Base-by-base conservation (phyloP, 2,888 invertebrate genomes). In the Andrena hattorfiana region DNA sequence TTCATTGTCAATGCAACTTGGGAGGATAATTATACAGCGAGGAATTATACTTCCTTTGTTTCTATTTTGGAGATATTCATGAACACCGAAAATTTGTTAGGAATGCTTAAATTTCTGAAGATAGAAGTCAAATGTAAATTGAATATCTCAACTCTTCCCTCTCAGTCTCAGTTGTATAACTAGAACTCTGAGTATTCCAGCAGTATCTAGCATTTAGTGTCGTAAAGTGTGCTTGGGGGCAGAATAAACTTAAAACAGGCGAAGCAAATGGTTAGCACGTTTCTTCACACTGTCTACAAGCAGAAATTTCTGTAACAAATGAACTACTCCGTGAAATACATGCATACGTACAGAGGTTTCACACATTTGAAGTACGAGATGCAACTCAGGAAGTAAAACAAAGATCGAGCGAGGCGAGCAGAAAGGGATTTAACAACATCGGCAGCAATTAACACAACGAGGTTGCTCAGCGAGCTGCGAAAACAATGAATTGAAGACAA, bases 401-500 rank as follows among this genome's bases (percentile, higher is more conserved):
- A 60, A 56, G 62, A 51, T 16, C 16, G 13, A 51, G 48, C 62
- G 30, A 23, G 28, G 26, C 28, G 35, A 35, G 49, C 23, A 32
- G 71, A 20, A 62, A 23, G 20, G 42, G n/a, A 42, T 23, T 59
- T 70, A 59, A 70, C 56, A 70, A 69, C 26, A 69, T 42, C 20
- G 42, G 28, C 48, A 70, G 60, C 35, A 60, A 70, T 60, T 60
- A 48, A 60, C 70, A 28, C 59, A 48, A 56, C 69, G 69, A 60
- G 60, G 60, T 70, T 48, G 48, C 20, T 23, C 70, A 23, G 32
- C 42, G 69, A 59, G 35, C 69, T 60, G 60, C 20, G 59, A 60
- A 60, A 48, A 70, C 70, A 48, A 70, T 70, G 60, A 70, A 48
- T 60, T 13, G 20, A 23, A 20, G 60, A 70, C 60, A 70, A 70